Evolutionary conservation across 2,113 vertebrate genomes (phyloP).

Genomic region (Bagarius yarrelli): DNA sequence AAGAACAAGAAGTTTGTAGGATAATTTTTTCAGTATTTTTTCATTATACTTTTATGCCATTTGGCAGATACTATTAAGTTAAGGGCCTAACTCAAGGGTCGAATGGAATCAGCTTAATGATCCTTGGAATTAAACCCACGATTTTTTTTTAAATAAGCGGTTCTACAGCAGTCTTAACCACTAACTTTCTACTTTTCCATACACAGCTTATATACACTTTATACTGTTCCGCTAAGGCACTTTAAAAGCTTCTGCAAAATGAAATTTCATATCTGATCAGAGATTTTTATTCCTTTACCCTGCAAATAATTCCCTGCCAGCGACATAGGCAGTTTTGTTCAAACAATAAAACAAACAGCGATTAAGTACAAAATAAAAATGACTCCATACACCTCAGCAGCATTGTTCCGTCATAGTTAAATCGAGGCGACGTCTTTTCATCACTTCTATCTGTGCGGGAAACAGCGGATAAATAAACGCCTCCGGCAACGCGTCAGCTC

Average conservation of each 20-base stretch:
- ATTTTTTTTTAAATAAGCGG: too few species aligned
- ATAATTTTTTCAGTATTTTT: too few species aligned
- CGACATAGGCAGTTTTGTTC: not conserved
- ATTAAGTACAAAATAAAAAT: not conserved
- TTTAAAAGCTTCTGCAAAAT: not conserved
- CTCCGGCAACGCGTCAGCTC: constrained; percentile 17
- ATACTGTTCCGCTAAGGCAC: too few species aligned
- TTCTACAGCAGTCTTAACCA: too few species aligned
- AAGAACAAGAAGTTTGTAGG: too few species aligned
- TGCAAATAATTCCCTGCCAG: not conserved
- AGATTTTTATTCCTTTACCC: not conserved
- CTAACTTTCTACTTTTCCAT: too few species aligned
- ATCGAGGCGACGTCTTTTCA: not conserved
- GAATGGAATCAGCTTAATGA: too few species aligned
- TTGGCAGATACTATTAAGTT: too few species aligned
- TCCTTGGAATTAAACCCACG: too few species aligned
- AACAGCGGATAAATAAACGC: constrained; percentile 25
- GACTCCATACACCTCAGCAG: constrained; percentile 7
- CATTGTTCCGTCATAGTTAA: not conserved
- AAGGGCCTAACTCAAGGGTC: too few species aligned
- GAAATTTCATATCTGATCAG: not conserved
- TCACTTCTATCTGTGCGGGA: not conserved
- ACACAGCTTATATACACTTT: too few species aligned
- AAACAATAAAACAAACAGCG: not conserved
- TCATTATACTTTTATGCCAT: too few species aligned